These are phyloP conservation scores for Pygocentrus nattereri DNA, from an alignment of 2,797 vertebrate genomes.

Conservation along the genomic window DNA sequence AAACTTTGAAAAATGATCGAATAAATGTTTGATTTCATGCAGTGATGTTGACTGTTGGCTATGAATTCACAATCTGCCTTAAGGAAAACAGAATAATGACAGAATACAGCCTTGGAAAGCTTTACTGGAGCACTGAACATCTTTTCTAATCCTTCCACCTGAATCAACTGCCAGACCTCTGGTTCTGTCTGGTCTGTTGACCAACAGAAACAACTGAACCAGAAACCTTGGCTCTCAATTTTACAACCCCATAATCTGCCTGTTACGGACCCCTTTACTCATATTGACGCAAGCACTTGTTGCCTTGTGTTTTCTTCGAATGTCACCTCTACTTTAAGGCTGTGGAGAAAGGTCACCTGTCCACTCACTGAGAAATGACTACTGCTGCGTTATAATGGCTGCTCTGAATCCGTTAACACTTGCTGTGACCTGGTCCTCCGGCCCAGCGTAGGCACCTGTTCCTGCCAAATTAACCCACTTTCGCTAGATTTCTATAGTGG, in stretches of 20 bases:
- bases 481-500: not conserved
- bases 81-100: no score
- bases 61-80: no score
- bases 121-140: not conserved
- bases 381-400: conserved; percentile 5
- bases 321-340: not conserved
- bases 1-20: no score
- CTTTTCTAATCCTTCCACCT: not conserved
- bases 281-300: not conserved
- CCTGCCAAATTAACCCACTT: conserved; percentile 27
- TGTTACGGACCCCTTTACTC: conserved; percentile 2
- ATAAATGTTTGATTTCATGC: no score
- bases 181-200: not conserved
- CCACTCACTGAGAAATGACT: conserved; percentile 10
- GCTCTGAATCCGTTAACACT: conserved; percentile 20
- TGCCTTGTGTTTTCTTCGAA: not conserved
- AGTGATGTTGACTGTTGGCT: no score
- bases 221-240: not conserved
- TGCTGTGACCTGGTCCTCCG: conserved; percentile 7
- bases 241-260: not conserved
- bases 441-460: not conserved
- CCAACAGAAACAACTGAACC: not conserved
- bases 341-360: conserved; percentile 5
- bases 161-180: not conserved
- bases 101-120: no score